A percentile compares a stretch with the other conserved stretches of the same genome.
These are phyloP conservation scores for Cartodere bifasciata DNA, from an alignment of 2,888 invertebrate genomes.

Conservation along the genomic window DNA sequence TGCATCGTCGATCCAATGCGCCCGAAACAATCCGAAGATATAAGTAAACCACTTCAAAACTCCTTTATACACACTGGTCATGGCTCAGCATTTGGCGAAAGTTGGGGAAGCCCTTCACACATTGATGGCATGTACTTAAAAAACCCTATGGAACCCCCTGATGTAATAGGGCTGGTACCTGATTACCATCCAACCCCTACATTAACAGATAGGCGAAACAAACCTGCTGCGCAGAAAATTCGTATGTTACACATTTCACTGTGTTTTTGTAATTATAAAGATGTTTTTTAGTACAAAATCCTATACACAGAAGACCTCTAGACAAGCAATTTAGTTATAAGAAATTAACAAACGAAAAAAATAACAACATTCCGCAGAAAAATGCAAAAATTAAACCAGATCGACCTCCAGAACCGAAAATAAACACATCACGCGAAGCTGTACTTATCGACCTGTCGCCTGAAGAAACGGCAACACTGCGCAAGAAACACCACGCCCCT, in stretches of 20 bases:
- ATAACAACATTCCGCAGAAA: conserved; percentile 18
- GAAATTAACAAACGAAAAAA: conserved; percentile 61
- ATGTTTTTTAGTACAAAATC: too few species aligned
- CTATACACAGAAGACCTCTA: too few species aligned
- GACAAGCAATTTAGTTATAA: conserved; percentile 70
- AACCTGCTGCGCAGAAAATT: conserved; percentile 29
- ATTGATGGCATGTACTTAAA: conserved; percentile 68
- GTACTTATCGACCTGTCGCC: conserved; percentile 64
- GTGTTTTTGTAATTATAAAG: background rate
- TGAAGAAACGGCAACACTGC: conserved; percentile 29
- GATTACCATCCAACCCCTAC: conserved; percentile 27
- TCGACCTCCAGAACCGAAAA: conserved; percentile 35
- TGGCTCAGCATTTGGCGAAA: conserved; percentile 59
- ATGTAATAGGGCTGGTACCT: conserved; percentile 40
- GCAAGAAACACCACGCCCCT: background rate
- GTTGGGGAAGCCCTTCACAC: conserved; percentile 72
- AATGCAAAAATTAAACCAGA: conserved; percentile 29
- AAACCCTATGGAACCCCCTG: conserved; percentile 63
- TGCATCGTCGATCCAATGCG: conserved; percentile 58
- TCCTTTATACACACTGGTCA: conserved; percentile 76
- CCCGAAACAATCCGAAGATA: conserved; percentile 54
- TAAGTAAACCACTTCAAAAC: conserved; percentile 66
- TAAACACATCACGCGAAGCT: conserved; percentile 40
- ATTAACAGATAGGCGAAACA: conserved; percentile 36
- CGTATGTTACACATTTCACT: background rate